A percentile compares a stretch with the other conserved stretches of the same genome.
Evolutionary conservation across 2,888 invertebrate genomes (phyloP).

Genomic region (Geophilus truncorum): DNA sequence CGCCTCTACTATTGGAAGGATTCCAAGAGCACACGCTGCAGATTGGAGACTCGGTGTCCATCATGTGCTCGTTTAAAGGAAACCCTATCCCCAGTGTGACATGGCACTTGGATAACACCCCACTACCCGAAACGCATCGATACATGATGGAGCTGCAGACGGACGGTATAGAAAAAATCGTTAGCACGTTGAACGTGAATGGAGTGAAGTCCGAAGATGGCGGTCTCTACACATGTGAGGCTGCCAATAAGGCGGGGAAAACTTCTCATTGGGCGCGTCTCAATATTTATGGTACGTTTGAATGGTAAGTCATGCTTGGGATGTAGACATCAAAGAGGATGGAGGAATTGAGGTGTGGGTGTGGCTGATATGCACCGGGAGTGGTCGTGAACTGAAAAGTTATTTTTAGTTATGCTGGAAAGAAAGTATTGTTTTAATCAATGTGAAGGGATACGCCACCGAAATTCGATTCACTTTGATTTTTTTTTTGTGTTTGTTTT

Average conservation of each 20-base stretch:
- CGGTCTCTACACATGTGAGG: background rate
- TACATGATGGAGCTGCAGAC: constrained; percentile 1
- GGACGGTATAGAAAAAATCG: constrained; percentile 13
- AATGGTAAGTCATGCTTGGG: background rate
- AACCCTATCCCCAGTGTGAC: background rate
- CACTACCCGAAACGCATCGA: background rate
- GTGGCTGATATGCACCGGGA: background rate
- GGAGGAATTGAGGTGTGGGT: background rate
- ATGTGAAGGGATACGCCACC: no score
- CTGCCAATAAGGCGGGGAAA: background rate
- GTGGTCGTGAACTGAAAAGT: background rate
- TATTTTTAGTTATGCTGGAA: background rate
- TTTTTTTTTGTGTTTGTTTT: background rate
- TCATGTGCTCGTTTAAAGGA: background rate
- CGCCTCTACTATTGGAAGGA: background rate
- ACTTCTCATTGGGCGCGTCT: background rate
- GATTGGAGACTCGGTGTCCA: background rate
- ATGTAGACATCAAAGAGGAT: background rate
- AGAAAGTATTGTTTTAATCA: no score
- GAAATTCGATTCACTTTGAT: no score
- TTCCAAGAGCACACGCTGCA: background rate
- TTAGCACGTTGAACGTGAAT: background rate
- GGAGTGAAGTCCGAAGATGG: constrained; percentile 11
- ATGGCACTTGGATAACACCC: constrained; percentile 8
- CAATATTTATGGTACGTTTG: constrained; percentile 18